Conservation (phyloP, 1,140 invertebrate genomes). For the Phymorhynchus buccinoides region DNA sequence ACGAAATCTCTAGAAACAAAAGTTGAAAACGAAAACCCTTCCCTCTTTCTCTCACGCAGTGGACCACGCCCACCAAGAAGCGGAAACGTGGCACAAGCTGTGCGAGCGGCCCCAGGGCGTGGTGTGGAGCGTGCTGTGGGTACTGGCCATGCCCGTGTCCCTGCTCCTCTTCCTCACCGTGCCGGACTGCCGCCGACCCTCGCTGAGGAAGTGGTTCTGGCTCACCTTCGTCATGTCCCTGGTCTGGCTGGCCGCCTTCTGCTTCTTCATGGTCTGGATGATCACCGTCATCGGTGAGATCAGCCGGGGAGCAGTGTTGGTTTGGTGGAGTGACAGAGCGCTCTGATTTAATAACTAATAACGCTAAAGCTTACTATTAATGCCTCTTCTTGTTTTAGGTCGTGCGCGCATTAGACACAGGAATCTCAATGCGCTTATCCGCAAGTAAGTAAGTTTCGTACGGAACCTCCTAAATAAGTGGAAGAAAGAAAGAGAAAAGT, state of each 20-base stretch:
- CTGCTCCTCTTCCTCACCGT: conserved; percentile 82
- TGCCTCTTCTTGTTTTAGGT: too few relatives aligned
- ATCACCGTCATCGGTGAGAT: conserved; percentile 90
- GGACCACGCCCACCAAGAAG: conserved; percentile 36
- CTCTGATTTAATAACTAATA: too few relatives aligned
- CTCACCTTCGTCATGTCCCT: conserved; percentile 91
- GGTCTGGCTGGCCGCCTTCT: conserved; percentile 88
- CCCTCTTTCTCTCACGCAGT: background rate
- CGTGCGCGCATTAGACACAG: too few relatives aligned
- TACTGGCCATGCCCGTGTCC: conserved; percentile 76
- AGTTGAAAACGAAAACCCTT: background rate
- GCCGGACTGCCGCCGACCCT: conserved; percentile 82
- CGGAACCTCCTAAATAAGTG: too few relatives aligned
- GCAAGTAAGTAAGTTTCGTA: too few relatives aligned
- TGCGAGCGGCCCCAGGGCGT: conserved; percentile 58
- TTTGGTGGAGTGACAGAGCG: too few relatives aligned
- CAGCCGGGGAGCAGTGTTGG: too few relatives aligned
- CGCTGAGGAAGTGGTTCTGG: conserved; percentile 86
- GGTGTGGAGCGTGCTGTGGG: conserved; percentile 77
- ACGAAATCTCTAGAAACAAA: too few relatives aligned
- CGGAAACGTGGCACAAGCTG: conserved; percentile 55
- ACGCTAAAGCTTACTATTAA: too few relatives aligned
- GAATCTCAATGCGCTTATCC: too few relatives aligned
- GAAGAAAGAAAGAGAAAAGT: too few relatives aligned
- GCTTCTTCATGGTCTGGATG: conserved; percentile 93